These are phyloP conservation scores for Atrichornis clamosus DNA, from an alignment of 2,113 vertebrate genomes.

Conservation along the genomic window DNA sequence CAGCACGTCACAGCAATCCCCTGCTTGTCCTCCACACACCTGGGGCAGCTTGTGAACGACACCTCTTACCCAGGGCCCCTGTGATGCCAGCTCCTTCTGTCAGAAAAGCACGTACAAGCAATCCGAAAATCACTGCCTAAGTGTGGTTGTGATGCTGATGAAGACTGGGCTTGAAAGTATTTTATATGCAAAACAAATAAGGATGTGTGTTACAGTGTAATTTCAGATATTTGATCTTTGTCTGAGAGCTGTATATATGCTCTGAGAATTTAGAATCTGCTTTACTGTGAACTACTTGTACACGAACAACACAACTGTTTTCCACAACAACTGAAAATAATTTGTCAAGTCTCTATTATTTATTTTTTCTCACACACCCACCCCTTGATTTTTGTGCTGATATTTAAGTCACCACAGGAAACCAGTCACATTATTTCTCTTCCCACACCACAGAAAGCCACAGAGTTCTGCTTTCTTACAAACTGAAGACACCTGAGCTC, in stretches of 20 bases:
- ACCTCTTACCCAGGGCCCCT: background rate
- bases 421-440: background rate
- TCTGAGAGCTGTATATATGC: background rate
- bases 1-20: rapidly evolving
- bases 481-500: background rate
- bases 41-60: background rate
- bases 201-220: rapidly evolving
- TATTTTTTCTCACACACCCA: background rate
- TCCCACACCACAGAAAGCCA: background rate
- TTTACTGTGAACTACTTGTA: background rate
- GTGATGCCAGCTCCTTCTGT: too few species aligned
- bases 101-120: background rate
- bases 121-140: background rate
- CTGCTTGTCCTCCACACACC: background rate
- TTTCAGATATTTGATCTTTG: background rate
- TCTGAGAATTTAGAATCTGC: background rate
- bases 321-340: background rate
- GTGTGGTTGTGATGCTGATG: background rate
- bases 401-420: background rate
- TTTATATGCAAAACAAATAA: background rate
- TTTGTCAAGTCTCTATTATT: background rate
- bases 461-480: background rate
- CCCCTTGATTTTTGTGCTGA: background rate
- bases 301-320: background rate
- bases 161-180: background rate